These are phyloP conservation scores for Berghia stephanieae DNA, from an alignment of 1,140 invertebrate species.

Conservation along the genomic window DNA sequence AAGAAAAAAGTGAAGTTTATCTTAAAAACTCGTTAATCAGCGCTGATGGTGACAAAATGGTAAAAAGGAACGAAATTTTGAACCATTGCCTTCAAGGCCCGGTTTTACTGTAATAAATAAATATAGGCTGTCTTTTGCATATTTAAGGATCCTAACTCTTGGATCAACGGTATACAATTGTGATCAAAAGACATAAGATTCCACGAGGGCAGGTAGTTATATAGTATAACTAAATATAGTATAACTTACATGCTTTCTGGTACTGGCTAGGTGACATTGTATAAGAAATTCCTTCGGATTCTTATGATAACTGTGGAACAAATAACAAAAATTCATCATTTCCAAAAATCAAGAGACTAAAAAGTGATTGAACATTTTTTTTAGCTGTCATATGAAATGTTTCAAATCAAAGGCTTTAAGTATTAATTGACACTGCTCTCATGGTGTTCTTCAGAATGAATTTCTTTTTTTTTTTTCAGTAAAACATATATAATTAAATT, in stretches of 20 bases:
- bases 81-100: not conserved
- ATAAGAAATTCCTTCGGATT: conserved; percentile 75
- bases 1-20: too few species aligned
- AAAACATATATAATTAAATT: conserved; percentile 53
- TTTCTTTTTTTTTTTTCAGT: not conserved
- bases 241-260: conserved; percentile 24
- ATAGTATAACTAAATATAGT: not conserved
- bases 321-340: conserved; percentile 23
- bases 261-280: conserved; percentile 75
- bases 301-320: conserved; percentile 53
- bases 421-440: not conserved
- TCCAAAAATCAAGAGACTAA: not conserved
- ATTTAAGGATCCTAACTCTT: not conserved
- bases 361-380: too few species aligned
- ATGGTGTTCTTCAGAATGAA: not conserved
- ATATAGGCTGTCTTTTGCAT: too few species aligned
- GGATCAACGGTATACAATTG: not conserved
- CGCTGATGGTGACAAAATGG: too few species aligned
- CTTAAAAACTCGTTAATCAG: too few species aligned
- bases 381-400: too few species aligned
- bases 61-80: not conserved
- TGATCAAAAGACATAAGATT: not conserved
- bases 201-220: not conserved
- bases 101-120: not conserved
- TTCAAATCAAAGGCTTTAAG: not conserved